phyloP scores from a whole-genome alignment of 2,888 invertebrate species.

The Heterodera filipjevi region DNA sequence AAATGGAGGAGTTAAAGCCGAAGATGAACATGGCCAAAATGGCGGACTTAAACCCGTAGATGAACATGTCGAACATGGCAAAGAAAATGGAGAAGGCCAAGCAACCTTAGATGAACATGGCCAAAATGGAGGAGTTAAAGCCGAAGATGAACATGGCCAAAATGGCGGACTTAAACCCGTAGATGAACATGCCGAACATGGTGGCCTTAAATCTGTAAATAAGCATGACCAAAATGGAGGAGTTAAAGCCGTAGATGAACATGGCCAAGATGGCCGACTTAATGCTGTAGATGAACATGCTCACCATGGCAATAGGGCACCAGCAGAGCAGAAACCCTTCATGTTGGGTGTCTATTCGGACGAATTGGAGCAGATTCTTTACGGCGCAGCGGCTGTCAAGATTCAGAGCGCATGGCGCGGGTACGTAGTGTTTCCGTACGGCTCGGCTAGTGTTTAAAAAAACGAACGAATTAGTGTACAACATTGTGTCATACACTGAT shows the following conservation, averaged over 20 bases:
- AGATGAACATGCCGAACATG: not conserved
- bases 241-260: not conserved
- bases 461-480: not conserved
- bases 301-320: not conserved
- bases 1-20: not conserved
- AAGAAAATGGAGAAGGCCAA: conserved; percentile 5
- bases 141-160: not conserved
- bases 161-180: too few relatives aligned
- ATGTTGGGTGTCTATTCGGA: conserved; percentile 15
- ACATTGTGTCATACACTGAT: not conserved
- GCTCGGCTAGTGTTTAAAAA: not conserved
- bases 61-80: not conserved
- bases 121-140: not conserved
- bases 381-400: conserved; percentile 32
- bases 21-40: not conserved
- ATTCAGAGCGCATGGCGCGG: conserved; percentile 40
- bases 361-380: conserved; percentile 25
- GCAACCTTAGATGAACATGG: not conserved
- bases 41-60: not conserved
- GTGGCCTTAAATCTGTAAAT: not conserved
- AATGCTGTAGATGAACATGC: not conserved
- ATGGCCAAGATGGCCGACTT: not conserved
- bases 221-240: not conserved
- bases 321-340: not conserved
- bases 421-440: not conserved